Conservation (phyloP, 2,797 vertebrate genomes). For the Atherinosoma microstoma region DNA sequence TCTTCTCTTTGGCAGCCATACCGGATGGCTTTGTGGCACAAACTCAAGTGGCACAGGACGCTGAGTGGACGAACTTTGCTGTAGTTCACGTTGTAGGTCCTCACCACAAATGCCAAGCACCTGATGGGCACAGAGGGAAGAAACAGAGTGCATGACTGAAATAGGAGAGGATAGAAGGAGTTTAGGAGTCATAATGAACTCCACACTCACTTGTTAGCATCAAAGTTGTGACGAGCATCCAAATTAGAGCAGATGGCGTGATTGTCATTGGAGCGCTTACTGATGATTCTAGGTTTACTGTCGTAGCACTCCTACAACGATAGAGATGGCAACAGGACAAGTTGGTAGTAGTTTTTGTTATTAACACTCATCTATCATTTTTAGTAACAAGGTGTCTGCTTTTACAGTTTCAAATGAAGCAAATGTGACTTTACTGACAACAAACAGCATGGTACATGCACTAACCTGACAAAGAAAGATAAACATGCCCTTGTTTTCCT, state of each 20-base stretch:
- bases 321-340: background rate
- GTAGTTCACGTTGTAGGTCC: slow-evolving; percentile 87
- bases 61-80: slow-evolving; percentile 92
- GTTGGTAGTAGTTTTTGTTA: no score
- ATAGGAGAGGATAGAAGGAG: background rate
- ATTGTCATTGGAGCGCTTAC: slow-evolving; percentile 88
- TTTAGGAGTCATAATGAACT: background rate
- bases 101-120: slow-evolving; percentile 92
- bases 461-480: slow-evolving; percentile 82
- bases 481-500: slow-evolving; percentile 76
- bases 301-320: slow-evolving; percentile 91
- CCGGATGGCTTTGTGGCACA: slow-evolving; percentile 90
- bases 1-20: slow-evolving; percentile 89
- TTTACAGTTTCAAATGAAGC: background rate
- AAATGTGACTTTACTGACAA: no score
- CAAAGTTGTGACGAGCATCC: slow-evolving; percentile 88
- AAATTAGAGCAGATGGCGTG: slow-evolving; percentile 89
- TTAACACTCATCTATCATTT: background rate
- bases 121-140: slow-evolving; percentile 68
- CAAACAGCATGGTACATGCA: background rate
- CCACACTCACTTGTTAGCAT: slow-evolving; percentile 90
- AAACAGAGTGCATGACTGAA: background rate
- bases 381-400: background rate
- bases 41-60: slow-evolving; percentile 85
- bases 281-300: slow-evolving; percentile 93